Base-by-base conservation (phyloP, 2,888 invertebrate species). In the Tachina grossa region DNA sequence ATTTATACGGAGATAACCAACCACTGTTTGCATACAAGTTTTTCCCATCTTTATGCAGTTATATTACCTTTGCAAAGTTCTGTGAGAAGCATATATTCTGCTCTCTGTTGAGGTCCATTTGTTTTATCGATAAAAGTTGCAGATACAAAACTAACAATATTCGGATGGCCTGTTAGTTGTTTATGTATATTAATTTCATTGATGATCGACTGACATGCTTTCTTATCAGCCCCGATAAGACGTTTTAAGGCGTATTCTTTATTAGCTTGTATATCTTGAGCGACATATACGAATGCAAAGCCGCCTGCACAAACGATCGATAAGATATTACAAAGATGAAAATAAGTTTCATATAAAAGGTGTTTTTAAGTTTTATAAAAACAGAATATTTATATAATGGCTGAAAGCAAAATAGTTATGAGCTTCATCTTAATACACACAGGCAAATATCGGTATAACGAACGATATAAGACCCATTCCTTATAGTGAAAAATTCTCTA, bases 271-370 rank as follows among this genome's bases (percentile, higher is more conserved):
- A 96, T 93, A 93, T 98, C 98, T 94, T 98, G 97, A 89, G 97
- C 98, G 88, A 97, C 96, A 94, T 97, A 98, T 83, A 98, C 98
- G 94, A 97, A 96, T 84, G 98, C 98, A 94, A 97, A 98, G 87
- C 98, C 98, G 94, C 98, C 98, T 98, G 94, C 10, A 74, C 95
- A 89, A 83, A 66, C 47, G 1, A 51, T n/a, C 66, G 57, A 65
- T 61, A 80, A 45, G 11, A 74, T 63, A 55, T n/a, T 47, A 5
- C 14, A 45, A 53, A 22, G 71, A 71, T 31, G 31, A 55, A 43
- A 63, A 57, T 41, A 53, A 22, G 14, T 45, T 41, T n/a, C 8
- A 51, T 13, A 19, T 19, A 39, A 9, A 22, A 31, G 5, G 6
- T 31, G 2, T 31, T 31, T 31, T 53, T 16, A 19, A 16, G 13